Evolutionary conservation across 2,888 invertebrate genomes (phyloP), one percentile per base, ranked within the genome.

Genomic region (Odontocolon sp.): DNA sequence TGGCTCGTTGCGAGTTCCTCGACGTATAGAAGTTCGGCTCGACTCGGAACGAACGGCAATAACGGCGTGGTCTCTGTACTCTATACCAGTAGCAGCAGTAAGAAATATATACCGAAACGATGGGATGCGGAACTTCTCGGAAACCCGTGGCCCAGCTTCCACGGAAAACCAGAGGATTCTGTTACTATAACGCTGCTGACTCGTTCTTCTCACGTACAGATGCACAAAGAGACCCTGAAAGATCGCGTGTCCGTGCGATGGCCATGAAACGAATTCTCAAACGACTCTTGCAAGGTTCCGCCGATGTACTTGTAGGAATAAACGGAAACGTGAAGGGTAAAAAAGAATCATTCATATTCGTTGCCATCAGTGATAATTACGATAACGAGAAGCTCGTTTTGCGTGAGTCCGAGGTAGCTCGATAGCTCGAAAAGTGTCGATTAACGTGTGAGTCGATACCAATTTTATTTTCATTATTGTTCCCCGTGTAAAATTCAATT

Each of bases 151-250:
- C 33, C 52, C 61, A 47, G 68, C 70, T 73, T 74, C 66, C 66
- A 67, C 69, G 79, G 77, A 84, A 83, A 84, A 83, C 80, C 75
- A 81, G 80, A 82, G 82, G 82, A 83, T 84, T 84, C 80, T 83
- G 81, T 79, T 72, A 79, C 81, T 79, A 81, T 5, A n/a, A n/a
- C 78, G 80, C 57, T 52, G 52, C 52, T 70, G 63, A 14, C 54
- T 45, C 18, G 18, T 18, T 16, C 26, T 50, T 36, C 67, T 52
- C 66, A 40, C 50, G 31, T 38, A 78, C 69, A 61, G 72, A 78
- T 76, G 80, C 80, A 81, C 83, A 83, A 81, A 74, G 71, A 77
- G 67, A 71, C 61, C 56, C 40, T 33, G 67, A 63, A 52, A 71
- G 71, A 77, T 77, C 71, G 77, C 77, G 77, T 74, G 63, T 64